These are phyloP conservation scores for Scolopax rusticola DNA, from an alignment of 2,797 vertebrate genomes.

Conservation along the genomic window DNA sequence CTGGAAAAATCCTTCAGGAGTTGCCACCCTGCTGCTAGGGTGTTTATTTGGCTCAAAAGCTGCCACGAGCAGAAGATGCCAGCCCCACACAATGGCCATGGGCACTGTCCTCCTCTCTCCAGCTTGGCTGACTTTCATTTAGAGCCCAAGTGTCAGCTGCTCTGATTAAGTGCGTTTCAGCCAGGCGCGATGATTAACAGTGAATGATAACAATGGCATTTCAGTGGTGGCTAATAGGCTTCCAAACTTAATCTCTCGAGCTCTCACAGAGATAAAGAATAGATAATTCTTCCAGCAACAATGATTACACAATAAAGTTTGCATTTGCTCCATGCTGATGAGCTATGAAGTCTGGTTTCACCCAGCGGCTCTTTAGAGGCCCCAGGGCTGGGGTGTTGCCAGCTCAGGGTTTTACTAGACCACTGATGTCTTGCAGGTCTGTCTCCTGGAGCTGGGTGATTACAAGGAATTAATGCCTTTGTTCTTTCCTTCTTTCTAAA, in stretches of 20 bases:
- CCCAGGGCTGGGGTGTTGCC: neutral
- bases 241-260: slow-evolving; percentile 32
- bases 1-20: neutral
- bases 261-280: slow-evolving; percentile 23
- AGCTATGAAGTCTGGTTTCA: neutral
- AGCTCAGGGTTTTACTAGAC: neutral
- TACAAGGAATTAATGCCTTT: slow-evolving; percentile 40
- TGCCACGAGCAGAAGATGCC: slow-evolving; percentile 7
- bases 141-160: slow-evolving; percentile 35
- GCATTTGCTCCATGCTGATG: neutral
- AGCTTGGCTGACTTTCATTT: neutral
- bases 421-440: neutral
- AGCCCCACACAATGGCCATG: neutral
- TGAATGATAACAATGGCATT: slow-evolving; percentile 54
- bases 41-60: slow-evolving; percentile 6
- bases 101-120: neutral
- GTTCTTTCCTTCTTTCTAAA: neutral
- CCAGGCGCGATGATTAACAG: neutral
- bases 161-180: slow-evolving; percentile 12
- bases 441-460: slow-evolving; percentile 9
- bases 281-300: slow-evolving; percentile 33
- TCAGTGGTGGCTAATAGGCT: slow-evolving; percentile 37
- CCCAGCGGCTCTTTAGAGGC: neutral
- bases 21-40: neutral
- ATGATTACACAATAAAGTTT: slow-evolving; percentile 20